A percentile compares a stretch with the other conserved stretches of the same genome.
Evolutionary conservation across 2,797 vertebrate species (phyloP).

Genomic region (Cirrhinus molitorella): DNA sequence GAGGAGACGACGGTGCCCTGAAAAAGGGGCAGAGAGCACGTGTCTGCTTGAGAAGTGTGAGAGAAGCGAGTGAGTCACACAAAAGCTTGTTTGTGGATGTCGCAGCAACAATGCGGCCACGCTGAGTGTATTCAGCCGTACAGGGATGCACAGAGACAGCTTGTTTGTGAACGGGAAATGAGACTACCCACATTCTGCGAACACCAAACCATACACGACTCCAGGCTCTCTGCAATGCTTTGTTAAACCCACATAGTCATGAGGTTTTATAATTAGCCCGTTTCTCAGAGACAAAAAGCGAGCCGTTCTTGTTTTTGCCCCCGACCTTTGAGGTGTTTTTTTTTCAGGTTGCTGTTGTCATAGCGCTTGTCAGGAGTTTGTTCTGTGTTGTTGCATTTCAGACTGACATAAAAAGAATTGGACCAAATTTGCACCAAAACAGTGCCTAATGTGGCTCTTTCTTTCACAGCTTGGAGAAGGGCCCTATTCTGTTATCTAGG

Average conservation of each 20-base stretch:
- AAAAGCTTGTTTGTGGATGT: slow-evolving; percentile 48
- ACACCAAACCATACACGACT: slow-evolving; percentile 58
- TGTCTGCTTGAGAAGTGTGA: slow-evolving; percentile 35
- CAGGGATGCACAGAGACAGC: slow-evolving; percentile 50
- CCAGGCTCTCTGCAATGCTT: slow-evolving; percentile 53
- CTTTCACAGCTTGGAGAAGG: neutral
- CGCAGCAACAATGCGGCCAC: slow-evolving; percentile 21
- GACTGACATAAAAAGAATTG: slow-evolving; percentile 60
- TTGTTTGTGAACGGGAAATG: slow-evolving; percentile 58
- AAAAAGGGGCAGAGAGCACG: slow-evolving; percentile 38
- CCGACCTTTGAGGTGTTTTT: slow-evolving; percentile 54
- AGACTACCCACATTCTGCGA: slow-evolving; percentile 47
- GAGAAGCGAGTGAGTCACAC: slow-evolving; percentile 47
- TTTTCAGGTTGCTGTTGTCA: slow-evolving; percentile 26
- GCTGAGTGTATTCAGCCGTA: slow-evolving; percentile 30
- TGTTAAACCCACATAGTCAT: slow-evolving; percentile 62
- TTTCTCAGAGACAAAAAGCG: slow-evolving; percentile 55
- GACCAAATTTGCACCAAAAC: slow-evolving; percentile 31
- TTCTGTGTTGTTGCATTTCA: slow-evolving; percentile 39
- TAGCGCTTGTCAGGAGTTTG: slow-evolving; percentile 44
- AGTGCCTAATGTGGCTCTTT: slow-evolving; percentile 53
- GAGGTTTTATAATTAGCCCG: slow-evolving; percentile 64
- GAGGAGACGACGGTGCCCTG: slow-evolving; percentile 8
- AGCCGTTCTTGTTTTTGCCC: slow-evolving; percentile 51
- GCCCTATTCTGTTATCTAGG: slow-evolving; percentile 20